A percentile compares a stretch with the other conserved stretches of the same genome.
phyloP scores from a whole-genome alignment of 2,113 vertebrate genomes.

The Zosterops hypoxanthus region DNA sequence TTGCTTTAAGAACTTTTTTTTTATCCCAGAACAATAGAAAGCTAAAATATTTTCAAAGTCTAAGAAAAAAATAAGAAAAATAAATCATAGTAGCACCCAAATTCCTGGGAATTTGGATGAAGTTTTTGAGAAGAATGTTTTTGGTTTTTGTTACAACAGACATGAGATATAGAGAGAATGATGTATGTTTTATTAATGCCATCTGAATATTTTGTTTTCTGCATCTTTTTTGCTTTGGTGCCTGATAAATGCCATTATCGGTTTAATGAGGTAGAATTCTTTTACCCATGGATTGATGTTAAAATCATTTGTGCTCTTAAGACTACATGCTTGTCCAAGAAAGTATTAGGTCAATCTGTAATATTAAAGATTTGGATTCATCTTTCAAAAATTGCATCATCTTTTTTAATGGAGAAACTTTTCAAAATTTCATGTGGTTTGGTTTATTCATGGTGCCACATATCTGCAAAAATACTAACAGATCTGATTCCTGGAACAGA shows the following conservation, averaged over 20 bases:
- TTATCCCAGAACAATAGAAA: neutral
- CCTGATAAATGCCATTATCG: neutral
- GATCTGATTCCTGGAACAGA: neutral
- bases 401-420: neutral
- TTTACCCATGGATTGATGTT: neutral
- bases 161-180: neutral
- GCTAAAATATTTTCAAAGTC: neutral
- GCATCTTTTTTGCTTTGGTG: neutral
- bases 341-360: neutral
- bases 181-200: neutral
- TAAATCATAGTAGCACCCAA: fast-evolving
- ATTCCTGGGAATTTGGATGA: neutral
- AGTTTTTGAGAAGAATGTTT: neutral
- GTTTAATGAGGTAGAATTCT: neutral
- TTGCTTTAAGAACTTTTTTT: neutral
- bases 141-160: neutral
- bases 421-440: neutral
- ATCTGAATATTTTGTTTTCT: neutral
- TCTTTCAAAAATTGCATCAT: neutral
- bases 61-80: neutral
- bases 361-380: neutral
- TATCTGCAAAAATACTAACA: neutral
- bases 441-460: neutral
- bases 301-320: neutral
- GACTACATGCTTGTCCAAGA: neutral